Conservation (phyloP, 92 coral and sea anemone genomes). For the Actinostola sp. region DNA sequence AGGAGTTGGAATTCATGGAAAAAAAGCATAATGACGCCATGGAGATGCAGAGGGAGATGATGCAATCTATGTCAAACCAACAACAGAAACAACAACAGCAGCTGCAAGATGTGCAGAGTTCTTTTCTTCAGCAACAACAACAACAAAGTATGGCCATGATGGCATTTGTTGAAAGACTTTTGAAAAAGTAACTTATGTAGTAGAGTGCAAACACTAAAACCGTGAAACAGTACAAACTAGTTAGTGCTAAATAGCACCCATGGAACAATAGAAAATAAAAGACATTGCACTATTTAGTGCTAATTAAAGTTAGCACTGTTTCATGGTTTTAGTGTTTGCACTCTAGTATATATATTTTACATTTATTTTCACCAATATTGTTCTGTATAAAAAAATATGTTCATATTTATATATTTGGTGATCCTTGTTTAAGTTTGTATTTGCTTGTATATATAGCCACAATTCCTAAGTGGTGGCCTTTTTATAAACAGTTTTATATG, state of each 20-base stretch:
- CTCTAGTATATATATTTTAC: too few species aligned
- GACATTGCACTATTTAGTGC: too few species aligned
- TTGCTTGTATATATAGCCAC: too few species aligned
- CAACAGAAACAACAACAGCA: conserved; percentile 10
- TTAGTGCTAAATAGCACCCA: too few species aligned
- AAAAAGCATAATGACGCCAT: conserved; percentile 1
- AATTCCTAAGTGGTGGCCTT: too few species aligned
- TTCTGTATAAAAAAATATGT: neutral
- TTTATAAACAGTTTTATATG: too few species aligned
- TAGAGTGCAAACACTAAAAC: too few species aligned
- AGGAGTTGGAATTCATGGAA: conserved; percentile 6
- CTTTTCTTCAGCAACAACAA: conserved; percentile 7
- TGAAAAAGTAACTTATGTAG: neutral
- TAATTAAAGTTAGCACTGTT: too few species aligned
- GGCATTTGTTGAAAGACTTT: conserved; percentile 3
- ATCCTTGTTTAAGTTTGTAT: neutral
- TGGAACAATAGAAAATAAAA: too few species aligned
- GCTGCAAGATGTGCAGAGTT: conserved; percentile 6
- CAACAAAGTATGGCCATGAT: conserved; percentile 7
- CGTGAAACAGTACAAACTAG: too few species aligned
- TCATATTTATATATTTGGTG: conserved; percentile 5
- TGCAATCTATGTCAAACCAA: conserved; percentile 8
- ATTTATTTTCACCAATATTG: conserved; percentile 3
- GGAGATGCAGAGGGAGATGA: conserved; percentile 6
- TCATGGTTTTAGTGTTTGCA: too few species aligned